A percentile compares a stretch with the other conserved stretches of the same genome.
phyloP scores from a whole-genome alignment of 2,797 vertebrate species.

The Chaunax sp. region DNA sequence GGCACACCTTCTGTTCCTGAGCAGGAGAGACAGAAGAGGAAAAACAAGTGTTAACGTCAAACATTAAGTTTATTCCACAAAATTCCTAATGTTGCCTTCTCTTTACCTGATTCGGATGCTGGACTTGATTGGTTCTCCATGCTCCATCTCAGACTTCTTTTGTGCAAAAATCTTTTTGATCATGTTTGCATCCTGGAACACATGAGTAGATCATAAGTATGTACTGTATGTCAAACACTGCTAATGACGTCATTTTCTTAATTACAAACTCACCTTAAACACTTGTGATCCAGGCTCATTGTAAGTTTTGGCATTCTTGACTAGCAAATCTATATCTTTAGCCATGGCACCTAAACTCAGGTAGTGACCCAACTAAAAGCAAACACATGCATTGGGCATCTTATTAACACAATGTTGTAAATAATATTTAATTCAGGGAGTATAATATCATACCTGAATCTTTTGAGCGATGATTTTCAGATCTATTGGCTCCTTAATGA shows the following conservation, averaged over 20 bases:
- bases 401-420: background rate
- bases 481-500: constrained; percentile 99
- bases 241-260: background rate
- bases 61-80: background rate
- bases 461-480: constrained; percentile 96
- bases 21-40: constrained; percentile 28
- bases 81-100: background rate
- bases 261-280: constrained; percentile 90
- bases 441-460: constrained; percentile 89
- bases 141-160: constrained; percentile 96
- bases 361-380: constrained; percentile 88
- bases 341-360: constrained; percentile 94
- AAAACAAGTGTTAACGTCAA: background rate
- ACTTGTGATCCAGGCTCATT: constrained; percentile 99
- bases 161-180: constrained; percentile 98
- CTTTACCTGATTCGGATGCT: constrained; percentile 94
- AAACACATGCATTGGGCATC: constrained; percentile 31
- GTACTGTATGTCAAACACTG: background rate
- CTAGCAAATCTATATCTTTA: constrained; percentile 95
- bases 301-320: constrained; percentile 98
- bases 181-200: constrained; percentile 93
- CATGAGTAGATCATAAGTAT: background rate
- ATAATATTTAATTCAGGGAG: background rate
- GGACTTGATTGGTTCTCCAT: constrained; percentile 93
- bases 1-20: constrained; percentile 92